These are phyloP conservation scores for Hyles euphorbiae DNA, from an alignment of 1,140 invertebrate species.

Conservation along the genomic window DNA sequence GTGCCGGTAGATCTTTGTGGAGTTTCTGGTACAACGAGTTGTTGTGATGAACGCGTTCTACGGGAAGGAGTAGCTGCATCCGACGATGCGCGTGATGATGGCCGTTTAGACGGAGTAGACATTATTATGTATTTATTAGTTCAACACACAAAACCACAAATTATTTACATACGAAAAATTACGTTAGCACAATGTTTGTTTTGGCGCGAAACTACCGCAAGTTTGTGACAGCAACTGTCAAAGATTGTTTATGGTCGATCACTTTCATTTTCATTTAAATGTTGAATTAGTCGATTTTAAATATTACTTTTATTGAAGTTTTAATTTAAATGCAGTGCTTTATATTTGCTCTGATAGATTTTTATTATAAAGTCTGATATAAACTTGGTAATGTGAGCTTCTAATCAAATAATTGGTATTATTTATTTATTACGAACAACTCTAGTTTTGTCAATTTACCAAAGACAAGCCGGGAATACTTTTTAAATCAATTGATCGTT, in stretches of 20 bases:
- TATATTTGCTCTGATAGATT: too few relatives aligned
- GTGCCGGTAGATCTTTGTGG: conserved; percentile 58
- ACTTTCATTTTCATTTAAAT: background rate
- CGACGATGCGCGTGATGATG: conserved; percentile 56
- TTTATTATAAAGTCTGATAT: too few relatives aligned
- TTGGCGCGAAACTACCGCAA: conserved; percentile 42
- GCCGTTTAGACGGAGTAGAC: conserved; percentile 65
- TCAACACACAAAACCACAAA: background rate
- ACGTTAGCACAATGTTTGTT: conserved; percentile 8
- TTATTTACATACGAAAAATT: background rate
- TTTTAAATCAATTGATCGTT: conserved; percentile 74
- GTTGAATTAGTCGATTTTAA: background rate
- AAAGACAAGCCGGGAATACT: conserved; percentile 52
- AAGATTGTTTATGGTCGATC: conserved; percentile 2
- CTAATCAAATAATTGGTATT: too few relatives aligned
- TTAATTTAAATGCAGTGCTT: too few relatives aligned
- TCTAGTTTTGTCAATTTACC: conserved; percentile 43
- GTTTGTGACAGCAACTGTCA: conserved; percentile 2
- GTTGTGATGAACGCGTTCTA: conserved; percentile 57
- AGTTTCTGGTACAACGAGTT: conserved; percentile 64
- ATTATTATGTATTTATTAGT: conserved; percentile 20
- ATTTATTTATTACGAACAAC: conserved; percentile 10
- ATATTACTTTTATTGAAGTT: background rate
- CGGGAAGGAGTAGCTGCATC: conserved; percentile 59
- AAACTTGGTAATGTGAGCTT: too few relatives aligned